phyloP scores from a whole-genome alignment of 2,113 vertebrate species.

The human (Homo sapiens) region DNA sequence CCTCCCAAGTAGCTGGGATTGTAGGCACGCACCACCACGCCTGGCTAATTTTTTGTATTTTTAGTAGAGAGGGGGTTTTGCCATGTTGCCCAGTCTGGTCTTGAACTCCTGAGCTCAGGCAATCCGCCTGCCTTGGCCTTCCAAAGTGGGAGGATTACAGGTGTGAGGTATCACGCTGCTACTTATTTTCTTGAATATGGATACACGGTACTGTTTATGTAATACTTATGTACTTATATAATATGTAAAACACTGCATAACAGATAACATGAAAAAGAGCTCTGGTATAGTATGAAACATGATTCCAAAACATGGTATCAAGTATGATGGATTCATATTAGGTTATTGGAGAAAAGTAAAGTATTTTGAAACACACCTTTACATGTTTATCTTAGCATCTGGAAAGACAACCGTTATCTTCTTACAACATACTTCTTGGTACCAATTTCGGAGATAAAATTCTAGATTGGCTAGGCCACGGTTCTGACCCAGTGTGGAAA shows the following conservation, averaged over 20 bases:
- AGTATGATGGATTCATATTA: conserved; percentile 43
- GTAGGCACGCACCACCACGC: no score
- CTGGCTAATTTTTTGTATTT: no score
- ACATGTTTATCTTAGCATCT: conserved; percentile 31
- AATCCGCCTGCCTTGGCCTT: no score
- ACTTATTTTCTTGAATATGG: conserved; percentile 44
- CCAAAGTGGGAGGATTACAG: no score
- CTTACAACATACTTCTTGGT: conserved; percentile 39
- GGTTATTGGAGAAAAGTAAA: conserved; percentile 31
- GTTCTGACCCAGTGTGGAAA: conserved; percentile 32
- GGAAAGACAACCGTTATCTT: background rate
- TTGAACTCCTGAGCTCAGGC: no score
- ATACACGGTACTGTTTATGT: conserved; percentile 15
- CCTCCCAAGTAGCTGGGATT: no score
- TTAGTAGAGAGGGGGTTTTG: no score
- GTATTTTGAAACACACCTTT: conserved; percentile 35
- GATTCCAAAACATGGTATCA: conserved; percentile 54
- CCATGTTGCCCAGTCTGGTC: no score
- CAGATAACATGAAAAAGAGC: conserved; percentile 1
- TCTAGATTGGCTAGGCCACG: conserved; percentile 18
- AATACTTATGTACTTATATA: background rate
- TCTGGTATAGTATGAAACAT: conserved; percentile 13
- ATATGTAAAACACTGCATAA: conserved; percentile 29
- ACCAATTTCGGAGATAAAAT: conserved; percentile 15
- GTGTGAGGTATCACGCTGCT: background rate